phyloP scores from a whole-genome alignment of 2,797 vertebrate genomes.

The Microhierax caerulescens region DNA sequence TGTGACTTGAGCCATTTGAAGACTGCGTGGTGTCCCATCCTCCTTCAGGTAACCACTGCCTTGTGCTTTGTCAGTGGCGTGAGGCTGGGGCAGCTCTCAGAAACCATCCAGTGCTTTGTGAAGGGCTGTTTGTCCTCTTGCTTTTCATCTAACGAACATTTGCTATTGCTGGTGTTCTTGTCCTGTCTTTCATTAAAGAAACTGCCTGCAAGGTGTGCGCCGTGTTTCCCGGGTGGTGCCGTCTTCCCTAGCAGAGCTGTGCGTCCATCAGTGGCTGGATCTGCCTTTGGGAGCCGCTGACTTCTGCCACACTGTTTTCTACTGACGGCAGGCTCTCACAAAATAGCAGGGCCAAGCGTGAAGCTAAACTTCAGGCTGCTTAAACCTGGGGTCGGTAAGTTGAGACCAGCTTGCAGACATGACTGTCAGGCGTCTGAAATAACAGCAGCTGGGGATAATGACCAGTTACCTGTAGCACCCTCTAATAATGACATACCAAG shows the following conservation, averaged over 20 bases:
- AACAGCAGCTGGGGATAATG: not conserved
- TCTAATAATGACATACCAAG: not conserved
- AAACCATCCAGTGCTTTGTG: accelerated
- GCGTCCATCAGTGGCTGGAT: not conserved
- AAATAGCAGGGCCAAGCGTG: not conserved
- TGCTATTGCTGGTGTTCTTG: not conserved
- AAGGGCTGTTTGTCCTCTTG: not conserved
- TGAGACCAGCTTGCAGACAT: not conserved
- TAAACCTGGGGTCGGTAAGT: not conserved
- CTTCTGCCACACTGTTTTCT: not conserved
- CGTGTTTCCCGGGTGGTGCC: accelerated
- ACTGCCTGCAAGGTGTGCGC: accelerated
- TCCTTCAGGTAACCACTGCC: not conserved
- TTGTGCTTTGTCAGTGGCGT: accelerated
- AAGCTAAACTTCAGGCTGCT: not conserved
- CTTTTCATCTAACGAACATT: not conserved
- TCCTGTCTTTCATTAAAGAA: not conserved
- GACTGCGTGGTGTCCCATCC: accelerated
- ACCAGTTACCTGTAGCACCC: not conserved
- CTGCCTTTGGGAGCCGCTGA: not conserved
- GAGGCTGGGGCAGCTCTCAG: not conserved
- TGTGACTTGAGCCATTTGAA: not conserved
- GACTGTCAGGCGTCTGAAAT: not conserved
- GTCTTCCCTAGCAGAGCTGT: not conserved
- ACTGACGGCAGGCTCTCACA: accelerated